Evolutionary conservation across 2,797 vertebrate genomes (phyloP).

Genomic region (Peromyscus attwateri): DNA sequence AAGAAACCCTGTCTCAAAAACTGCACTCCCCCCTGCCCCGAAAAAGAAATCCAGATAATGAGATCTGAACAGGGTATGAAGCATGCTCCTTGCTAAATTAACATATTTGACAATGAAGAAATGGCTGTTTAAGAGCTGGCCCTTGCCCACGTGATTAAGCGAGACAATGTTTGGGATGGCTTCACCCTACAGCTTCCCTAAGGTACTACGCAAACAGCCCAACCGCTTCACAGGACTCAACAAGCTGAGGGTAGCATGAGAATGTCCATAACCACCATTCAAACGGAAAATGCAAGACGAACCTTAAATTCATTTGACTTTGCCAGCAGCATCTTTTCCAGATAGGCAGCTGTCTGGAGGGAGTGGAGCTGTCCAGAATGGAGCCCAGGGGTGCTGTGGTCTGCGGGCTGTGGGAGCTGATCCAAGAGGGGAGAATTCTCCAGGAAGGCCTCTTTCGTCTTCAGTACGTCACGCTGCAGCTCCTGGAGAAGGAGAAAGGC

Average conservation of each 20-base stretch:
- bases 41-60: conserved; percentile 21
- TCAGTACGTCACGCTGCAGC: conserved; percentile 84
- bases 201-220: neutral
- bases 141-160: neutral
- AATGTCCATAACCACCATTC: neutral
- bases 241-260: neutral
- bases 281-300: conserved; percentile 41
- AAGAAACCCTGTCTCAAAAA: neutral
- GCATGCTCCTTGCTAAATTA: neutral
- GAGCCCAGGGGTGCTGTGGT: conserved; percentile 60
- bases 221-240: neutral
- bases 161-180: neutral
- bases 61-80: neutral
- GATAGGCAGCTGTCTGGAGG: conserved; percentile 85
- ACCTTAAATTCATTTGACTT: conserved; percentile 88
- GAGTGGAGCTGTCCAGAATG: conserved; percentile 81
- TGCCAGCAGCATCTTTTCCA: conserved; percentile 87
- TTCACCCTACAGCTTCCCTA: neutral
- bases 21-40: rapidly evolving
- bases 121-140: neutral
- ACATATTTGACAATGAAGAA: neutral
- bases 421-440: conserved; percentile 83
- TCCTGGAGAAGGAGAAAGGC: conserved; percentile 81
- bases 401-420: conserved; percentile 80
- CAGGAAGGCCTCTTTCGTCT: conserved; percentile 75